These are phyloP conservation scores for Orthosia cruda DNA, from an alignment of 2,888 invertebrate species.

Conservation along the genomic window DNA sequence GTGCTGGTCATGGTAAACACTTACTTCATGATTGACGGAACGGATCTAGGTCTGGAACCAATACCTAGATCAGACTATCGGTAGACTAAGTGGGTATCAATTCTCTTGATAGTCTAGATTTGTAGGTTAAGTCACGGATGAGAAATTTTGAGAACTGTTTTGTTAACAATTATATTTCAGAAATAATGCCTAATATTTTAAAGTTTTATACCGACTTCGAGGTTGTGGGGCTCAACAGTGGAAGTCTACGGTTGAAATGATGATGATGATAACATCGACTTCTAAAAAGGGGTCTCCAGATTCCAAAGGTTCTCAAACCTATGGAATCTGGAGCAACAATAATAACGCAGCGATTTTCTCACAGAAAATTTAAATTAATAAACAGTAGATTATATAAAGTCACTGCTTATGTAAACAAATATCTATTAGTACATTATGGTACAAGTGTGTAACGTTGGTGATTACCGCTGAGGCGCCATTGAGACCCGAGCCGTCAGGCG, in stretches of 20 bases:
- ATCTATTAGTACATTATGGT: too few relatives aligned
- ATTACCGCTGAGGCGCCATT: too few relatives aligned
- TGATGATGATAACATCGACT: too few relatives aligned
- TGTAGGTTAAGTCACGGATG: background rate
- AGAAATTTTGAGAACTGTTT: background rate
- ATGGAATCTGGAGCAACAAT: background rate
- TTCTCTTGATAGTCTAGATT: background rate
- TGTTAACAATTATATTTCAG: background rate
- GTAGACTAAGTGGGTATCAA: background rate
- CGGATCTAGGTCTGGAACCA: background rate
- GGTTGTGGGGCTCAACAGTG: too few relatives aligned
- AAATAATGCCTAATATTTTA: background rate
- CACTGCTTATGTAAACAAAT: background rate
- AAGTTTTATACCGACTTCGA: background rate
- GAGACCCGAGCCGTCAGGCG: too few relatives aligned
- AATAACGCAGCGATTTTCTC: too few relatives aligned
- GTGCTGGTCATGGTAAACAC: slow-evolving; percentile 23
- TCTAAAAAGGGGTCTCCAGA: too few relatives aligned
- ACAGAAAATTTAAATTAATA: too few relatives aligned
- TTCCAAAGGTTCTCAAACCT: too few relatives aligned
- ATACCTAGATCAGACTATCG: background rate
- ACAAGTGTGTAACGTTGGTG: too few relatives aligned
- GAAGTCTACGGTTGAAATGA: too few relatives aligned
- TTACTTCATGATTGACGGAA: background rate
- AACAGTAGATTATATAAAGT: too few relatives aligned